These are phyloP conservation scores for Drosophila meridiana DNA, from an alignment of 2,888 invertebrate genomes.

Conservation along the genomic window DNA sequence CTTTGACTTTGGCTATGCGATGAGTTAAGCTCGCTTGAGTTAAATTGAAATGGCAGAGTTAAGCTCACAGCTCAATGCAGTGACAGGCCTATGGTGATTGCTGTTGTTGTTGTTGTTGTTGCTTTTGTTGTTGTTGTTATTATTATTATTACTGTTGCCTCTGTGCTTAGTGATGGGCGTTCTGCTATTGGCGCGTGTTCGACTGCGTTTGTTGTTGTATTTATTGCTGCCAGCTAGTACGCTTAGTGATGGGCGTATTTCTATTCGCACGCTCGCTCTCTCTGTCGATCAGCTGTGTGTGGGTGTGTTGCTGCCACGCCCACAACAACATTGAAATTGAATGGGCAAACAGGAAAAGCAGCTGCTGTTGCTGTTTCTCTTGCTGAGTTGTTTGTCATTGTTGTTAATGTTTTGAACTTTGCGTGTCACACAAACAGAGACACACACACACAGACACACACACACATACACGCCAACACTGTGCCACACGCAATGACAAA, in stretches of 20 bases:
- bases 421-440: slow-evolving; percentile 53
- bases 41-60: slow-evolving; percentile 53
- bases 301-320: slow-evolving; percentile 43
- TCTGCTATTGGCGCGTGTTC: neutral
- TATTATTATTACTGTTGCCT: slow-evolving; percentile 3
- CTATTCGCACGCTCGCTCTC: neutral
- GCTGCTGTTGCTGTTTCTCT: slow-evolving; percentile 28
- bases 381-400: slow-evolving; percentile 62
- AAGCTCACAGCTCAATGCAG: slow-evolving; percentile 57
- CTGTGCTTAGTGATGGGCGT: slow-evolving; percentile 1
- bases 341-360: slow-evolving; percentile 43
- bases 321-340: slow-evolving; percentile 38
- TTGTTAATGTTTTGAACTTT: slow-evolving; percentile 66
- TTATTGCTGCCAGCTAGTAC: neutral
- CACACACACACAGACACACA: slow-evolving; percentile 13
- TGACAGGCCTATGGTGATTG: slow-evolving; percentile 40
- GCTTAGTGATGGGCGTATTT: slow-evolving; percentile 11
- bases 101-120: slow-evolving; percentile 8
- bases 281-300: slow-evolving; percentile 35
- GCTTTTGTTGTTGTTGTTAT: slow-evolving; percentile 3
- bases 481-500: slow-evolving; percentile 42
- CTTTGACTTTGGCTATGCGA: slow-evolving; percentile 47
- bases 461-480: slow-evolving; percentile 13
- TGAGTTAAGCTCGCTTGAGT: slow-evolving; percentile 50
- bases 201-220: neutral